Evolutionary conservation across 2,113 vertebrate genomes (phyloP).

Genomic region (Microtus ochrogaster): DNA sequence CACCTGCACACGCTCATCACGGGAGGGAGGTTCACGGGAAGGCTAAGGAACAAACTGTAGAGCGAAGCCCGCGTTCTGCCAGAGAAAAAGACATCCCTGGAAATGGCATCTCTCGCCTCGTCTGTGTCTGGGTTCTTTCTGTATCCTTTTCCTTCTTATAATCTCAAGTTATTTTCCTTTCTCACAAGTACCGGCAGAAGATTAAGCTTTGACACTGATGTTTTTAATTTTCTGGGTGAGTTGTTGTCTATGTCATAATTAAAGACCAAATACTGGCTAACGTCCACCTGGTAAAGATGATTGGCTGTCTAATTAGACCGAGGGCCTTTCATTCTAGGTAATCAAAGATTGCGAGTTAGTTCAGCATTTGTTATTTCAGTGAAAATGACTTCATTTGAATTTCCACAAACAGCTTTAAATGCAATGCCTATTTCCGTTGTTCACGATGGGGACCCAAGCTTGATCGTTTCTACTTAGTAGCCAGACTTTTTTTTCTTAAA

Average conservation of each 20-base stretch:
- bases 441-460: neutral
- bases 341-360: conserved; percentile 44
- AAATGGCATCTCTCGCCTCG: neutral
- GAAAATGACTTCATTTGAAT: conserved; percentile 59
- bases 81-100: neutral
- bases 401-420: conserved; percentile 49
- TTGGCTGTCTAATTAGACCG: conserved; percentile 31
- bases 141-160: neutral
- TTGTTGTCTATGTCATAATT: conserved; percentile 50
- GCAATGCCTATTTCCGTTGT: neutral
- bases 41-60: neutral
- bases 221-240: conserved; percentile 56
- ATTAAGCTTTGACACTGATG: conserved; percentile 27
- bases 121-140: neutral
- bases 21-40: neutral
- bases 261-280: conserved; percentile 55
- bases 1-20: neutral
- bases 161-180: conserved; percentile 51
- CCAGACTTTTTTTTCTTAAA: conserved; percentile 1
- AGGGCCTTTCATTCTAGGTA: conserved; percentile 28
- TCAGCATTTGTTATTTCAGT: conserved; percentile 33
- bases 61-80: conserved; percentile 26
- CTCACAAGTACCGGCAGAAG: neutral
- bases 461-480: neutral
- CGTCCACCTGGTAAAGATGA: conserved; percentile 15